Percentiles rank a stretch among this genome's conserved stretches.
Evolutionary conservation across 2,113 vertebrate genomes (phyloP).

Genomic region (Chrysochloris asiatica): DNA sequence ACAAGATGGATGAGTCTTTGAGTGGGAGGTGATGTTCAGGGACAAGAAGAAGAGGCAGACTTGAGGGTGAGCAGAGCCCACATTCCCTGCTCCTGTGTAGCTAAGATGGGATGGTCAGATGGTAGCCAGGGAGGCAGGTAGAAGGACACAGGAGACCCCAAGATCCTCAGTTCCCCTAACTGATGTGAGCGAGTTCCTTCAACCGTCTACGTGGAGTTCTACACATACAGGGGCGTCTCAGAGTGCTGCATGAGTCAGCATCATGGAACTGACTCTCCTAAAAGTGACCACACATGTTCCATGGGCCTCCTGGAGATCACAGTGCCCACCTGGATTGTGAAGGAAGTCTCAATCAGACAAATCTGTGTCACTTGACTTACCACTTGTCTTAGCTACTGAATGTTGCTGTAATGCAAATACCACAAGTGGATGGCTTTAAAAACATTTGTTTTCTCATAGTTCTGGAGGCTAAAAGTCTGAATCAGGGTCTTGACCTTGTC

Average conservation of each 20-base stretch:
- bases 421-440: not conserved
- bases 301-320: not conserved
- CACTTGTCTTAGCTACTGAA: not conserved
- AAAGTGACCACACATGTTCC: not conserved
- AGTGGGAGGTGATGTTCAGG: not conserved
- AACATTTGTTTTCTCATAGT: not conserved
- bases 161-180: no score
- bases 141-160: not conserved
- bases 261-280: not conserved
- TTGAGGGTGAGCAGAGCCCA: not conserved
- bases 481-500: not conserved
- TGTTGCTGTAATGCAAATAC: not conserved
- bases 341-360: not conserved
- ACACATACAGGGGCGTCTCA: not conserved
- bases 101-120: not conserved
- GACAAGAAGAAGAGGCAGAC: not conserved
- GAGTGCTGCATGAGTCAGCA: not conserved
- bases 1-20: not conserved
- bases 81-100: fast-evolving
- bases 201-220: fast-evolving
- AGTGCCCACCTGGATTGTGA: not conserved
- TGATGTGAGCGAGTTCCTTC: not conserved
- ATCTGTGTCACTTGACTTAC: not conserved
- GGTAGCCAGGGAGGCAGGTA: no score
- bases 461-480: not conserved